Conservation (phyloP, 2,797 vertebrate species). For the Stomatorhinus walkeri region DNA sequence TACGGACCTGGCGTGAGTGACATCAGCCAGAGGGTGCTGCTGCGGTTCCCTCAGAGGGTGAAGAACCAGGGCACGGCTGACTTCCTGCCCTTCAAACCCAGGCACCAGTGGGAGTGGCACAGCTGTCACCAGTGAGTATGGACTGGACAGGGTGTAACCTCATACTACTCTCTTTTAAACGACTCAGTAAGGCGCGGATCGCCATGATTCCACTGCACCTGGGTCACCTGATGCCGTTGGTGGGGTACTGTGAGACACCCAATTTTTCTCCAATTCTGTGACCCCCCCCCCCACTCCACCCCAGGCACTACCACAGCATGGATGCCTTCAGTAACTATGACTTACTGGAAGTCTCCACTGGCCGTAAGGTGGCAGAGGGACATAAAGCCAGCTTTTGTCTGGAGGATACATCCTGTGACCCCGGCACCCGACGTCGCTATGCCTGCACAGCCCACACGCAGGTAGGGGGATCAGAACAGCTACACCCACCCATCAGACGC, state of each 20-base stretch:
- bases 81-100: constrained; percentile 69
- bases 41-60: constrained; percentile 73
- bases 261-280: neutral
- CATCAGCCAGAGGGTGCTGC: constrained; percentile 64
- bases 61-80: constrained; percentile 75
- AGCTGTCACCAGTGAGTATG: constrained; percentile 71
- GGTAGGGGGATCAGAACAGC: constrained; percentile 39
- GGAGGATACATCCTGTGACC: constrained; percentile 72
- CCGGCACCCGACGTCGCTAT: constrained; percentile 64
- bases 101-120: constrained; percentile 78
- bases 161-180: neutral
- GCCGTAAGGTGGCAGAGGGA: constrained; percentile 69
- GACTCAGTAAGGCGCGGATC: neutral
- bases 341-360: constrained; percentile 59
- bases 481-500: constrained; percentile 41
- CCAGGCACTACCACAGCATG: constrained; percentile 80
- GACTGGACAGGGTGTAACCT: neutral
- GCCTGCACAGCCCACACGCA: constrained; percentile 74
- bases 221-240: neutral
- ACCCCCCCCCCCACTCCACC: neutral
- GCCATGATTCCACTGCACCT: neutral
- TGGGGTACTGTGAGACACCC: neutral
- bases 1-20: constrained; percentile 55
- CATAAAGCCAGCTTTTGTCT: constrained; percentile 83
- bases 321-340: constrained; percentile 80